Percentiles rank a stretch among this genome's conserved stretches.
Conservation (phyloP, 2,888 invertebrate species). For the Choristoneura rosaceana region DNA sequence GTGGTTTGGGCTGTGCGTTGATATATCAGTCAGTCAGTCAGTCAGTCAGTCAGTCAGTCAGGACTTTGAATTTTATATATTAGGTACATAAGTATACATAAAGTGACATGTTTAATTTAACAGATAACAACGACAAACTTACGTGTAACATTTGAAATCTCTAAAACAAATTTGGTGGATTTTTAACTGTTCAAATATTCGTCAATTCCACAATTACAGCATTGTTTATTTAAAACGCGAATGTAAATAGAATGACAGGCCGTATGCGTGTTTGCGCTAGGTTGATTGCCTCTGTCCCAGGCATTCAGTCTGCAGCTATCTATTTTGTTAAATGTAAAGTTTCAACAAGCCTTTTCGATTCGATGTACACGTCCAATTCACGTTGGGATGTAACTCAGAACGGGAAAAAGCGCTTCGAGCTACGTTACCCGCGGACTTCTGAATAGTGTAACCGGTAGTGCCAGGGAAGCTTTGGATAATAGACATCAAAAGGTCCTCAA, state of each 20-base stretch:
- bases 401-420: conserved; percentile 73
- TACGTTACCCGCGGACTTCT: conserved; percentile 47
- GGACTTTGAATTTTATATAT: no score
- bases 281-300: conserved; percentile 74
- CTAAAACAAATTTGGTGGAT: conserved; percentile 43
- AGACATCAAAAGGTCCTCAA: not conserved
- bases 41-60: no score
- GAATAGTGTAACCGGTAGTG: conserved; percentile 8
- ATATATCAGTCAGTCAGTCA: no score
- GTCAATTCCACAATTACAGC: conserved; percentile 53
- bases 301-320: conserved; percentile 55
- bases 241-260: conserved; percentile 64
- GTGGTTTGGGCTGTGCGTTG: no score
- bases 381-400: conserved; percentile 71
- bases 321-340: conserved; percentile 78
- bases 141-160: conserved; percentile 21
- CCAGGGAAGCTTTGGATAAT: not conserved
- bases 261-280: conserved; percentile 64
- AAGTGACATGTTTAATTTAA: not conserved
- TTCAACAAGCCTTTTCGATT: conserved; percentile 80
- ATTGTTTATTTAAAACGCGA: conserved; percentile 62
- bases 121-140: conserved; percentile 22
- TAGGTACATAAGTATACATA: no score
- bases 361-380: conserved; percentile 76
- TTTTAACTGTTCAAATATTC: conserved; percentile 52